These are phyloP conservation scores for Mellivora capensis DNA, from an alignment of 2,113 vertebrate species.

Conservation along the genomic window DNA sequence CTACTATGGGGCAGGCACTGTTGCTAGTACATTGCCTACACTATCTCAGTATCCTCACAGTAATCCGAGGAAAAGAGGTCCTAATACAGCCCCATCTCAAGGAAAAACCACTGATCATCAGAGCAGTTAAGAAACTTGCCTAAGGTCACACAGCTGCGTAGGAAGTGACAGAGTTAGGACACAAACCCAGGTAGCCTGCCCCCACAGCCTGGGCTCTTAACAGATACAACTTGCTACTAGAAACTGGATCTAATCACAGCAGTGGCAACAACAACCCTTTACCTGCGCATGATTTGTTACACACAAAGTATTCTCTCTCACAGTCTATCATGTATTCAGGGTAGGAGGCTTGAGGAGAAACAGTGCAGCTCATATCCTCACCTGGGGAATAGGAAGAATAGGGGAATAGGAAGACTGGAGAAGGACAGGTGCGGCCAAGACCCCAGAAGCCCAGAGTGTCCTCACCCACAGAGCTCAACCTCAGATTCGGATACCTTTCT, in stretches of 20 bases:
- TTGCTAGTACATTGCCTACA: neutral
- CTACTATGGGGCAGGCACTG: too few species aligned
- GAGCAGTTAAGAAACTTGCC: neutral
- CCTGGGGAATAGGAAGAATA: neutral
- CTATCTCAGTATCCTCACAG: neutral
- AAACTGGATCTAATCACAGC: neutral
- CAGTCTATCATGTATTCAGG: neutral
- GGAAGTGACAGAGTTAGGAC: neutral
- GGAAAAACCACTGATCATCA: neutral
- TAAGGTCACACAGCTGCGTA: neutral
- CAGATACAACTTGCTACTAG: neutral
- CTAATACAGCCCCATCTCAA: neutral
- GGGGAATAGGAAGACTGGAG: neutral
- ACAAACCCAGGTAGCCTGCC: neutral
- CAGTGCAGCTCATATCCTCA: neutral
- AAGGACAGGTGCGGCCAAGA: fast-evolving
- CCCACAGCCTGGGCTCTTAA: too few species aligned
- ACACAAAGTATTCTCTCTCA: neutral
- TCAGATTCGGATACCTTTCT: neutral
- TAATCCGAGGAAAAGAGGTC: neutral
- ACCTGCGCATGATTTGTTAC: fast-evolving
- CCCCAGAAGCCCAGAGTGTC: neutral
- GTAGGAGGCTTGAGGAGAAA: neutral
- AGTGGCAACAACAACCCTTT: neutral
- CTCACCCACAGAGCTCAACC: fast-evolving